A percentile compares a stretch with the other conserved stretches of the same genome.
Evolutionary conservation across 2,797 vertebrate genomes (phyloP).

Genomic region (Malurus leucopterus): DNA sequence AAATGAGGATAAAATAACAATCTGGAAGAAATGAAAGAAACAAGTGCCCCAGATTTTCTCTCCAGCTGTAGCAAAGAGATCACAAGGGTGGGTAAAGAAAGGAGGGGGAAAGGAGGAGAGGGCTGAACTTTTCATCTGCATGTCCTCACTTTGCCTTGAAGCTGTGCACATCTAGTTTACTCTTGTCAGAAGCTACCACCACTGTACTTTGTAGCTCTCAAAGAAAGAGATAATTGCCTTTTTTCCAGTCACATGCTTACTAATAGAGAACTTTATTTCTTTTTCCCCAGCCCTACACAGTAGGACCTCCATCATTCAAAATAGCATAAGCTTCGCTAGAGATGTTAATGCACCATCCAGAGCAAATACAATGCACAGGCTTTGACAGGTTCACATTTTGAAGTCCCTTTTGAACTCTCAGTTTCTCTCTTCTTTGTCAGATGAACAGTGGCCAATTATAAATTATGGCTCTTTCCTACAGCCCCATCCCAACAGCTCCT

Average conservation of each 20-base stretch:
- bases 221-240: conserved; percentile 59
- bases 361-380: conserved; percentile 13
- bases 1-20: conserved; percentile 53
- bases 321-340: neutral
- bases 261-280: conserved; percentile 24
- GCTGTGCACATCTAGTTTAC: conserved; percentile 44
- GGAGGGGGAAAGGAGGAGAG: conserved; percentile 23
- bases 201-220: conserved; percentile 25
- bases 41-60: conserved; percentile 47
- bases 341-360: conserved; percentile 11
- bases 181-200: conserved; percentile 44
- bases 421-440: conserved; percentile 11
- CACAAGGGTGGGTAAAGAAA: conserved; percentile 18
- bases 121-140: conserved; percentile 48
- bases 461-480: neutral
- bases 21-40: conserved; percentile 45
- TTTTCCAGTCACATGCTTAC: conserved; percentile 36
- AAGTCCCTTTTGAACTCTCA: conserved; percentile 38
- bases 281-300: neutral
- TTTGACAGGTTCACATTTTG: conserved; percentile 41
- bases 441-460: conserved; percentile 29
- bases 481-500: neutral
- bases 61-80: conserved; percentile 16
- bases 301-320: conserved; percentile 19
- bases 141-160: conserved; percentile 50